Conservation (phyloP, 2,888 invertebrate species). For the Gasteruption jaculator region DNA sequence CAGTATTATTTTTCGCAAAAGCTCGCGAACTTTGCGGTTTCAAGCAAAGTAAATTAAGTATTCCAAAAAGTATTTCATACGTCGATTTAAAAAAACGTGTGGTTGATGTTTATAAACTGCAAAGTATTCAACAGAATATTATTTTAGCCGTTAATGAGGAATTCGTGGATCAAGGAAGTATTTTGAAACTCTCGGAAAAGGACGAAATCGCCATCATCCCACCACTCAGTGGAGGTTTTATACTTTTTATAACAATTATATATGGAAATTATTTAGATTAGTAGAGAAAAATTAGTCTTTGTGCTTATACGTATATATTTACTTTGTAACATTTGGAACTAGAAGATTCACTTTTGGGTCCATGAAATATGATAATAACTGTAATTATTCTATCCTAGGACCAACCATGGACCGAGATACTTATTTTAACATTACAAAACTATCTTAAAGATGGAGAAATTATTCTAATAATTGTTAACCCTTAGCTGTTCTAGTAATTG, state of each 20-base stretch:
- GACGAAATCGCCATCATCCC: conserved; percentile 92
- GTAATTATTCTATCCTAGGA: too few species aligned
- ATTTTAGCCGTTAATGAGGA: conserved; percentile 82
- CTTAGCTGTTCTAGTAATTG: background rate
- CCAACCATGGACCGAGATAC: background rate
- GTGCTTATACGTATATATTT: too few species aligned
- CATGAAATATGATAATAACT: too few species aligned
- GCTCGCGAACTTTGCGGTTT: conserved; percentile 77
- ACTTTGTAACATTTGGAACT: too few species aligned
- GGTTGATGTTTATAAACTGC: conserved; percentile 61
- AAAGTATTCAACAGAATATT: conserved; percentile 65
- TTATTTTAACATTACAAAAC: conserved; percentile 6
- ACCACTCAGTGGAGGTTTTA: conserved; percentile 86
- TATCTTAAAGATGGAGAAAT: conserved; percentile 10
- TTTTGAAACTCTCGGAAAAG: conserved; percentile 59
- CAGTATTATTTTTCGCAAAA: conserved; percentile 85
- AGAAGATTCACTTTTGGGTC: too few species aligned
- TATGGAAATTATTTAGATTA: conserved; percentile 3
- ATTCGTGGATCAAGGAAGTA: conserved; percentile 58
- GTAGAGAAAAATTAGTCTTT: background rate
- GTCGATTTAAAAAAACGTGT: conserved; percentile 61
- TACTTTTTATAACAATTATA: conserved; percentile 6
- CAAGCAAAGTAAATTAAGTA: conserved; percentile 55
- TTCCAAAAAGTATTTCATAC: conserved; percentile 57
- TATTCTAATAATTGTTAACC: background rate